phyloP scores from a whole-genome alignment of 2,113 vertebrate genomes.

The Hiodon tergisus region DNA sequence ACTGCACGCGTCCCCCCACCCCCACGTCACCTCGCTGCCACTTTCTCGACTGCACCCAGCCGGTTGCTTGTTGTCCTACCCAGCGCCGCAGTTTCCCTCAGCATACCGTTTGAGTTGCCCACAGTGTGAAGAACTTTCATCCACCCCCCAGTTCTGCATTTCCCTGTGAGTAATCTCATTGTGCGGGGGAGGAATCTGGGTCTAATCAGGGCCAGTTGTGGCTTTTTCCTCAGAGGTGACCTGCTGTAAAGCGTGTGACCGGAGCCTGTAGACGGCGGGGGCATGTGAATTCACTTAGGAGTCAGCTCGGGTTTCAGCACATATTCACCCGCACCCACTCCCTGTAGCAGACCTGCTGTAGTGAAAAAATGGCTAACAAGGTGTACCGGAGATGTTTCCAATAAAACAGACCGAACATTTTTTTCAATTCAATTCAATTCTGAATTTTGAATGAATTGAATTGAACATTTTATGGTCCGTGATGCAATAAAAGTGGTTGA shows the following conservation, averaged over 20 bases:
- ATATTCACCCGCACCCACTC: not conserved
- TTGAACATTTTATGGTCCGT: no score
- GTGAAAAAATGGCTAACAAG: no score
- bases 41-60: not conserved
- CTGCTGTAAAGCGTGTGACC: not conserved
- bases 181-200: not conserved
- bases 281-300: constrained; percentile 16
- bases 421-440: no score
- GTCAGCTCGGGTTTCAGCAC: constrained; percentile 16
- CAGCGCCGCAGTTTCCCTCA: no score
- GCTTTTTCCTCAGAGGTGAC: not conserved
- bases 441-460: no score
- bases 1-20: not conserved
- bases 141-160: not conserved
- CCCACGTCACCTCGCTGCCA: not conserved
- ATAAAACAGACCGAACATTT: no score
- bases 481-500: no score
- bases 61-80: no score
- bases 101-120: no score
- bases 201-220: constrained; percentile 5
- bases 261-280: constrained; percentile 12
- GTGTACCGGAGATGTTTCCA: no score
- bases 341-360: not conserved
- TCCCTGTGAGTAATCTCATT: not conserved
- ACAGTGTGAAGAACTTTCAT: no score